A percentile compares a stretch with the other conserved stretches of the same genome.
phyloP scores from a whole-genome alignment of 2,888 invertebrate genomes.

The Acleris laterana region DNA sequence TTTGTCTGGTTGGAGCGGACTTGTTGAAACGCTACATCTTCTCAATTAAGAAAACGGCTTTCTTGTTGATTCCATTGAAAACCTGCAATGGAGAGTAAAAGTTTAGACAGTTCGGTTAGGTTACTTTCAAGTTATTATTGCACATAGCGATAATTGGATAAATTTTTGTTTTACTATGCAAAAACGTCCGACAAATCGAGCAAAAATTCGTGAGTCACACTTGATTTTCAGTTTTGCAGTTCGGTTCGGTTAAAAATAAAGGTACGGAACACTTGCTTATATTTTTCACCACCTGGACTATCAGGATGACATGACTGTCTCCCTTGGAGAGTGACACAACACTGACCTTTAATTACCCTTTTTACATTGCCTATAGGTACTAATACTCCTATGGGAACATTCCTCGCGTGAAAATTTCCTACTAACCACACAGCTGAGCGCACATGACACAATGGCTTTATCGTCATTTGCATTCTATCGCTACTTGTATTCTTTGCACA shows the following conservation, averaged over 20 bases:
- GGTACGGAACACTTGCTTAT: not conserved
- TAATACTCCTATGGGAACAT: slow-evolving; percentile 27
- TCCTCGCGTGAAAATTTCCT: slow-evolving; percentile 6
- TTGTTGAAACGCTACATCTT: slow-evolving; percentile 59
- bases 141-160: no score
- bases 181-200: no score
- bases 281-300: not conserved
- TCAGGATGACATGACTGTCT: not conserved
- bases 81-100: slow-evolving; percentile 20
- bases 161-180: no score
- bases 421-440: slow-evolving; percentile 5
- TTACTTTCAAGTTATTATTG: no score
- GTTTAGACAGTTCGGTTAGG: not conserved
- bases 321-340: not conserved
- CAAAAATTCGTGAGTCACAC: no score
- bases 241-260: not conserved
- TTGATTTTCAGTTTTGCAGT: no score
- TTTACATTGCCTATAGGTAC: not conserved
- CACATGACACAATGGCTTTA: slow-evolving; percentile 22
- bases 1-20: not conserved
- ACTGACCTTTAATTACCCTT: no score
- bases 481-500: not conserved
- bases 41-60: slow-evolving; percentile 62
- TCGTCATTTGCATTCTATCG: slow-evolving; percentile 15
- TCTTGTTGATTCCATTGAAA: slow-evolving; percentile 35